phyloP scores from a whole-genome alignment of 2,797 vertebrate species.

The Anableps anableps region DNA sequence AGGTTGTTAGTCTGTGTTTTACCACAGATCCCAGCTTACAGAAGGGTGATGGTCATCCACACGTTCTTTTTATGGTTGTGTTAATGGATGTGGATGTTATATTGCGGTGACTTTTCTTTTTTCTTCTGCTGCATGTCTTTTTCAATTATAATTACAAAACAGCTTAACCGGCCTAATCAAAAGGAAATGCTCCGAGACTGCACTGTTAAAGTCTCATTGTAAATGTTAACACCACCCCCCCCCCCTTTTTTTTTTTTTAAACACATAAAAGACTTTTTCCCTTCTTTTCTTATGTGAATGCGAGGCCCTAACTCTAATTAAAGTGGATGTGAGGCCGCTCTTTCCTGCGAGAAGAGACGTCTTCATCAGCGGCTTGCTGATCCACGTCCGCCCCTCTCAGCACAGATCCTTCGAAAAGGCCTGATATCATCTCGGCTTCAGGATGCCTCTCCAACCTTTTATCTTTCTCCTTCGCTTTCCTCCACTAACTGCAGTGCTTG shows the following conservation, averaged over 20 bases:
- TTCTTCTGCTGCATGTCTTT: background rate
- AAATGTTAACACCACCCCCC: constrained; percentile 22
- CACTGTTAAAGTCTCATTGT: constrained; percentile 28
- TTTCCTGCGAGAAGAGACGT: constrained; percentile 55
- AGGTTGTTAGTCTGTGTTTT: constrained; percentile 11
- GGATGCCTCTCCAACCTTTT: constrained; percentile 65
- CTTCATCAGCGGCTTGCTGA: constrained; percentile 65
- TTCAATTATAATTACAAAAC: constrained; percentile 34
- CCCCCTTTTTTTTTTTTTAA: background rate
- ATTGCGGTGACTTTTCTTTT: background rate
- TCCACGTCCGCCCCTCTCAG: constrained; percentile 60
- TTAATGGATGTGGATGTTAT: constrained; percentile 27
- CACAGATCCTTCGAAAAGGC: constrained; percentile 59
- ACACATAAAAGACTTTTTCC: constrained; percentile 35
- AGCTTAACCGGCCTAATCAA: constrained; percentile 42
- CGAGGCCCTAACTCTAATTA: constrained; percentile 66
- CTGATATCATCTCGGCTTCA: constrained; percentile 68
- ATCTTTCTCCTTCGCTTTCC: constrained; percentile 42
- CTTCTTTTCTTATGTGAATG: constrained; percentile 38
- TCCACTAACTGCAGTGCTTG: constrained; percentile 42
- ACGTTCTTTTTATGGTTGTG: constrained; percentile 26
- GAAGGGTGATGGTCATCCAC: constrained; percentile 19
- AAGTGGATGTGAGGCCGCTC: constrained; percentile 53
- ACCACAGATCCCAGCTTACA: constrained; percentile 9
- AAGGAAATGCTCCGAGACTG: constrained; percentile 38